A percentile compares a stretch with the other conserved stretches of the same genome.
These are phyloP conservation scores for Sula dactylatra DNA, from an alignment of 2,113 vertebrate genomes.

Conservation along the genomic window DNA sequence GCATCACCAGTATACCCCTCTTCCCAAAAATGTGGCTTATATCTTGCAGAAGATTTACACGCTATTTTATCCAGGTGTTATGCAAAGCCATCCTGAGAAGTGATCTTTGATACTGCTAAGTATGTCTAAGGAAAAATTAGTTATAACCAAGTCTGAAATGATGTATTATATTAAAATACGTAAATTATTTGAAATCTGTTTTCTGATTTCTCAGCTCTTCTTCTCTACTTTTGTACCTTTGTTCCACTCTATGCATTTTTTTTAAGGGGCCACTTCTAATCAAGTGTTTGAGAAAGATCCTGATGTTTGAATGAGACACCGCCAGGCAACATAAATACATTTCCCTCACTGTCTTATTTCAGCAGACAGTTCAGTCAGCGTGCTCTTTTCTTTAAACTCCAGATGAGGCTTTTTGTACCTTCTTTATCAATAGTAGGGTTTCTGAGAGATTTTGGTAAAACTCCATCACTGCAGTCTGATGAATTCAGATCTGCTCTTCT, in stretches of 20 bases:
- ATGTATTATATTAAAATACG: not conserved
- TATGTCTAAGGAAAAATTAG: not conserved
- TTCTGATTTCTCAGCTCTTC: not conserved
- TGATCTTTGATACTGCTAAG: not conserved
- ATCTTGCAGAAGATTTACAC: not conserved
- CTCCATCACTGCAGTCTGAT: not conserved
- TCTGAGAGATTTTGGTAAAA: constrained; percentile 2
- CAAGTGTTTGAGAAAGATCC: not conserved
- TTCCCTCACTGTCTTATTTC: not conserved
- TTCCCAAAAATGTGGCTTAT: not conserved
- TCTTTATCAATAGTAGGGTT: not conserved
- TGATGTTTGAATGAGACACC: not conserved
- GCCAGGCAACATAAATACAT: not conserved
- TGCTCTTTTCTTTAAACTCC: not conserved
- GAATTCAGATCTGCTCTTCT: not conserved
- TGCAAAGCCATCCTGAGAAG: not conserved
- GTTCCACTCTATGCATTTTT: not conserved
- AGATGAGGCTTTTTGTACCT: not conserved
- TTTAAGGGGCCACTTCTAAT: not conserved
- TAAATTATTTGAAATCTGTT: not conserved
- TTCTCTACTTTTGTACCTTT: not conserved
- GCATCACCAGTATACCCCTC: not conserved
- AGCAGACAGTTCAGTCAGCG: not conserved
- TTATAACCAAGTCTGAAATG: not conserved
- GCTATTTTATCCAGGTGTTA: not conserved